Evolutionary conservation across 2,797 vertebrate species (phyloP).

Genomic region (Muscicapa comitata): DNA sequence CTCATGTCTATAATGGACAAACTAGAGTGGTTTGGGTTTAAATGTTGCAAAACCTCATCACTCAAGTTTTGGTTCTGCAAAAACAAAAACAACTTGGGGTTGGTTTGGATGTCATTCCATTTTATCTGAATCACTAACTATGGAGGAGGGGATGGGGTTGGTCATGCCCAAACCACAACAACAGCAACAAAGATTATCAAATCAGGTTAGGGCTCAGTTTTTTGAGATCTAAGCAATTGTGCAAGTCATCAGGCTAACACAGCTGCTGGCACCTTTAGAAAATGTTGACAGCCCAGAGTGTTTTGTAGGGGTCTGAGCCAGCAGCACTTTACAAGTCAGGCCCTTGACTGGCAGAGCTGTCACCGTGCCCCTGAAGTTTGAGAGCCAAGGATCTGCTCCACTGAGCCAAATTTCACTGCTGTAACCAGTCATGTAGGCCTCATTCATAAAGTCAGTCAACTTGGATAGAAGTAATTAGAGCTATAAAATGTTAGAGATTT

Average conservation of each 20-base stretch:
- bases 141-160: not conserved
- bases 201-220: not conserved
- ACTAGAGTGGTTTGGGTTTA: slow-evolving; percentile 34
- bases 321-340: not conserved
- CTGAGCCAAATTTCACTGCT: not conserved
- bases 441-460: not conserved
- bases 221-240: not conserved
- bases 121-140: slow-evolving; percentile 17
- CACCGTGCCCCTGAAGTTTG: not conserved
- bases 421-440: not conserved
- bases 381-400: not conserved
- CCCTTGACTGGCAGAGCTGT: not conserved
- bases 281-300: not conserved
- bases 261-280: not conserved
- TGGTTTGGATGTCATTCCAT: slow-evolving; percentile 28
- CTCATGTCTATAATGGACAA: slow-evolving; percentile 30
- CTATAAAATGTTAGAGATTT: not conserved
- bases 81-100: slow-evolving; percentile 36
- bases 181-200: not conserved
- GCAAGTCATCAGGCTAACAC: not conserved
- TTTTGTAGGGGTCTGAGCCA: not conserved
- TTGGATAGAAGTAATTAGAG: not conserved
- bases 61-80: slow-evolving; percentile 50
- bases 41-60: slow-evolving; percentile 61
- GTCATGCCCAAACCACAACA: not conserved